Conservation (phyloP, 2,113 vertebrate species). For the Petrocephalus zakoni region DNA sequence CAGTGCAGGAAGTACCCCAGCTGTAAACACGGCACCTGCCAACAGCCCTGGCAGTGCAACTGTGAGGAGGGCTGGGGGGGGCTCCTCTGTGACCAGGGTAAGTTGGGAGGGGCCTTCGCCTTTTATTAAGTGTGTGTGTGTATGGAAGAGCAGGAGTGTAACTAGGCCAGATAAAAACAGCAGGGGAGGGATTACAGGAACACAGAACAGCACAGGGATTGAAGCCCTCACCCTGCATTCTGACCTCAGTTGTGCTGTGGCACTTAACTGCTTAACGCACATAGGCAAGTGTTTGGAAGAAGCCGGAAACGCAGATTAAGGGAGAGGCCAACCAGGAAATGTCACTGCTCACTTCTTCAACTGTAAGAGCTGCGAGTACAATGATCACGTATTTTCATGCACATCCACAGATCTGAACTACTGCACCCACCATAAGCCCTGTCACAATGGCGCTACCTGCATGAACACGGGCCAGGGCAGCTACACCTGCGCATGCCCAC, state of each 20-base stretch:
- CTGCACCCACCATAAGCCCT: slow-evolving; percentile 75
- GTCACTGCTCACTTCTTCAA: not conserved
- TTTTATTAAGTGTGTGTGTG: not conserved
- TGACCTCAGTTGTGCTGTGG: not conserved
- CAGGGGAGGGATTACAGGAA: not conserved
- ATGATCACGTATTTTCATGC: not conserved
- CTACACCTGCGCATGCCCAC: slow-evolving; percentile 80
- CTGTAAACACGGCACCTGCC: slow-evolving; percentile 74
- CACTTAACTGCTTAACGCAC: not conserved
- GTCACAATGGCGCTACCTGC: slow-evolving; percentile 81
- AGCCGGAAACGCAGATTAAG: not conserved
- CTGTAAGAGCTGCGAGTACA: not conserved
- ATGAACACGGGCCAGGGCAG: slow-evolving; percentile 87
- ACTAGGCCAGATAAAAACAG: not conserved
- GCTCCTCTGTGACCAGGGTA: slow-evolving; percentile 77
- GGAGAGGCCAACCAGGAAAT: not conserved
- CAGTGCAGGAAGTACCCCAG: slow-evolving; percentile 73
- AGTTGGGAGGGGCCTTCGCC: slow-evolving; percentile 41
- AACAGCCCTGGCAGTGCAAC: slow-evolving; percentile 73
- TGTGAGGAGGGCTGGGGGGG: slow-evolving; percentile 80
- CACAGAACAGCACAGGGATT: not conserved
- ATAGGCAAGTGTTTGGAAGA: not conserved
- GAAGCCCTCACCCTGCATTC: not conserved
- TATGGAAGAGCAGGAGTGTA: not conserved
- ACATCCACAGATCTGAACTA: slow-evolving; percentile 63